Percentiles rank a stretch among this genome's conserved stretches.
phyloP scores from a whole-genome alignment of 2,113 vertebrate genomes.

The Centropus unirufus region DNA sequence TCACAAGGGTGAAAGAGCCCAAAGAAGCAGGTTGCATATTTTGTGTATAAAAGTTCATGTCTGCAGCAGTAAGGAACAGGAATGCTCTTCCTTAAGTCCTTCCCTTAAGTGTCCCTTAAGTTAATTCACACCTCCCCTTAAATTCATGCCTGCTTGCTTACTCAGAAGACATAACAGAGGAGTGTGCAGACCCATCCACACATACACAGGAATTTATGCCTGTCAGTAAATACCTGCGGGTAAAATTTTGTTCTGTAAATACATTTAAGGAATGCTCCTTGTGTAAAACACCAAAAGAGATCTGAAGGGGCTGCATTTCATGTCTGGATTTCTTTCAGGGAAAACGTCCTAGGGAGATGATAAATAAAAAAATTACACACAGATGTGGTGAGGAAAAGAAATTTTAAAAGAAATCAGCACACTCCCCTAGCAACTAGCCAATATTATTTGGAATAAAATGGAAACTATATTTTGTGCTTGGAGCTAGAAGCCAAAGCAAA shows the following conservation, averaged over 20 bases:
- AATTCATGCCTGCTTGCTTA: not conserved
- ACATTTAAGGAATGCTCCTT: slow-evolving; percentile 59
- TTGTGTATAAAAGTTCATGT: not conserved
- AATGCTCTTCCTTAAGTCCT: not conserved
- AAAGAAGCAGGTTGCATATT: not conserved
- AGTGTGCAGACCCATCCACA: not conserved
- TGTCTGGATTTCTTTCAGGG: slow-evolving; percentile 11
- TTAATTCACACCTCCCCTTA: not conserved
- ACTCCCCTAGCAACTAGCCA: slow-evolving; percentile 53
- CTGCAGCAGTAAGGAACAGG: not conserved
- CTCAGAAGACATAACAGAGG: not conserved
- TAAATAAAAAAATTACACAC: slow-evolving; percentile 53
- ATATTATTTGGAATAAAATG: slow-evolving; percentile 47
- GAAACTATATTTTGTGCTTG: slow-evolving; percentile 1
- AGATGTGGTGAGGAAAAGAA: slow-evolving; percentile 55
- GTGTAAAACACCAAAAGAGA: slow-evolving; percentile 42
- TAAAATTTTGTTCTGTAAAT: slow-evolving; percentile 45
- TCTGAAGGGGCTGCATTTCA: slow-evolving; percentile 15
- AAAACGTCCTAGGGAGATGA: slow-evolving; percentile 49
- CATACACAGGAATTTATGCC: not conserved
- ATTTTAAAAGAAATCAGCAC: not conserved
- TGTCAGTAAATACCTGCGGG: not conserved
- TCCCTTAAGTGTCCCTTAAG: not conserved
- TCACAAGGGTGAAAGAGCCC: not conserved
- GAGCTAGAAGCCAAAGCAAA: slow-evolving; percentile 51